Evolutionary conservation across 2,888 invertebrate species (phyloP).

Genomic region (Xylota segnis): DNA sequence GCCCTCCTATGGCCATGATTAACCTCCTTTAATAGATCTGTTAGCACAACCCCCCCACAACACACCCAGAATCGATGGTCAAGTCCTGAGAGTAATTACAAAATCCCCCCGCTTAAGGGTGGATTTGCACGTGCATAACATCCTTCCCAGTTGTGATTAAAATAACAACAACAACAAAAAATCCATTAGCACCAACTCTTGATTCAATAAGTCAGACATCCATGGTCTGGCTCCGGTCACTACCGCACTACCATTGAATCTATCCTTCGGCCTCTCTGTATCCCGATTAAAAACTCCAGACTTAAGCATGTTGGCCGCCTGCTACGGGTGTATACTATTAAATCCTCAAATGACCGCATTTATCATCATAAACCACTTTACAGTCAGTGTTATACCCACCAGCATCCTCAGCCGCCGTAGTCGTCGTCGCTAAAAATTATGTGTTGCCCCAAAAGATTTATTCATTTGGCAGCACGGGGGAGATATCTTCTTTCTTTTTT

Average conservation of each 20-base stretch:
- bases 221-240: slow-evolving; percentile 12
- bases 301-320: slow-evolving; percentile 30
- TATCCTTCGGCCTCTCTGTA: neutral
- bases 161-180: slow-evolving; percentile 5
- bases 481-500: neutral
- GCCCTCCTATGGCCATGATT: too few relatives aligned
- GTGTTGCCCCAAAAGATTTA: slow-evolving; percentile 56
- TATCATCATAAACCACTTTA: slow-evolving; percentile 61
- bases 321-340: slow-evolving; percentile 13
- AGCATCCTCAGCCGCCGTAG: slow-evolving; percentile 8
- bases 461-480: slow-evolving; percentile 37
- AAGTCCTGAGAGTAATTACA: neutral
- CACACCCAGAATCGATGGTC: neutral
- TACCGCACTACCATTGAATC: neutral
- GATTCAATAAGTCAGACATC: slow-evolving; percentile 38
- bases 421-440: slow-evolving; percentile 39
- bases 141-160: neutral
- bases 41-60: too few relatives aligned
- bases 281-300: slow-evolving; percentile 34
- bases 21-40: too few relatives aligned
- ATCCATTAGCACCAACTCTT: slow-evolving; percentile 37
- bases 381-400: slow-evolving; percentile 38
- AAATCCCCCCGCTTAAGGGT: neutral
- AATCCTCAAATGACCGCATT: slow-evolving; percentile 55
- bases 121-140: neutral